Base-by-base conservation (phyloP, 2,888 invertebrate genomes). In the Polydrusus pterygomalis region DNA sequence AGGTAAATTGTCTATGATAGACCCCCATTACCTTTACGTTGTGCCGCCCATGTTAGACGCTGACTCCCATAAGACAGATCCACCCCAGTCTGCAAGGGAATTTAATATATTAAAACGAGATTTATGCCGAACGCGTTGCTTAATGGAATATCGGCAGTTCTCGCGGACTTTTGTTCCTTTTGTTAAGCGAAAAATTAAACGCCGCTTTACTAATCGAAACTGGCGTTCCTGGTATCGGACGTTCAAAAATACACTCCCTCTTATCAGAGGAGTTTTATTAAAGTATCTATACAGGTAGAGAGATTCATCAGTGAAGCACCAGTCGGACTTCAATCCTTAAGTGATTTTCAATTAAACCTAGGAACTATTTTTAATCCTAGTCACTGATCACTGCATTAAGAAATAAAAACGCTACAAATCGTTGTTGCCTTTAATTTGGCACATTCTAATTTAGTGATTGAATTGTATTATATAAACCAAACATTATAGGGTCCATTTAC, bases 81-180 rank as follows among this genome's bases (percentile, higher is more conserved):
- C 75, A 75, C 67, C 71, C 67, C 69, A 80, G 80, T 80, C 43
- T 13, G 2, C 80, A 80, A 80, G 84, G 82, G 83, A 83, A 84
- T 84, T 85, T 85, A 84, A 84, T 84, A 83, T 84, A 83, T 84
- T 84, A 83, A 83, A 83, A 83, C 81, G 82, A 84, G 84, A 84
- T 84, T 84, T 84, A 84, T 84, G 83, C 83, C 82, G 82, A 84
- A 84, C 83, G 82, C 82, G 83, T 82, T 81, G 80, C 80, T 83
- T 83, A 83, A 83, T 83, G 82, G 82, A 83, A 81, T 83, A 82
- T 80, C 80, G 80, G 81, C 80, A 81, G 80, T 80, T 78, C 77
- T 70, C 62, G 45, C 74, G 78, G 71, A 70, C 77, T 69, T 80
- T 79, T 81, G 80, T 71, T 79, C 81, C 76, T 79, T 80, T 81